Evolutionary conservation across 1,140 invertebrate genomes (phyloP), one percentile per base, ranked within the genome.

Genomic region (Tenebrio molitor): DNA sequence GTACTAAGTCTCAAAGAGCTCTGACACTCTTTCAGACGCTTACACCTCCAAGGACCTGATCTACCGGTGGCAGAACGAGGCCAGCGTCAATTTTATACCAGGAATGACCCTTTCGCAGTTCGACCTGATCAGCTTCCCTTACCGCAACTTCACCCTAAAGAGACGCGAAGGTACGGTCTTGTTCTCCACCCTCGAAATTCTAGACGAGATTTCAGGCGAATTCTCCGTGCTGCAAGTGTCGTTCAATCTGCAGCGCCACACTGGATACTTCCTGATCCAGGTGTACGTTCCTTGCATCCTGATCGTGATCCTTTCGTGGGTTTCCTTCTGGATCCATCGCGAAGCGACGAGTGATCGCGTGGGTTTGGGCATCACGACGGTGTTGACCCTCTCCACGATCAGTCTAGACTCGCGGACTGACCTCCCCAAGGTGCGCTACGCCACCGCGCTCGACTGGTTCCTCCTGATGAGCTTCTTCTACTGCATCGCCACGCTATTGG

Each of bases 301-400:
- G 50, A 96, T 98, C 71, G 96, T 98, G 0, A 93, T 97, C 0
- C 85, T 98, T 0, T 97, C 95, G 0, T 99, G 96, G 95, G 96
- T 98, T 0, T 96, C 95, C 0, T 98, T 98, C 82, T 98, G 96
- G 95, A 95, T 97, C 76, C 95, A 98, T 85, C 88, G 96, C 17
- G 96, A 98, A 94, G 96, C 96, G 0, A 98, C 96, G 0, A 90
- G 89, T 65, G 89, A 90, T 75, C 84, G 89, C 1, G 89, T 90
- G 0, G 88, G 88, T 0, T 81, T 89, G 21, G 95, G 96, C 15
- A 95, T 97, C 4, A 97, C 95, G 0, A 95, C 95, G 0, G 95
- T 98, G 4, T 85, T 97, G 39, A 97, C 96, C 0, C 86, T 97
- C 1, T 95, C 94, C 0, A 96, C 94, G 1, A 96, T 97, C 73